phyloP scores from a whole-genome alignment of 2,797 vertebrate genomes.

The Hydrophis major region DNA sequence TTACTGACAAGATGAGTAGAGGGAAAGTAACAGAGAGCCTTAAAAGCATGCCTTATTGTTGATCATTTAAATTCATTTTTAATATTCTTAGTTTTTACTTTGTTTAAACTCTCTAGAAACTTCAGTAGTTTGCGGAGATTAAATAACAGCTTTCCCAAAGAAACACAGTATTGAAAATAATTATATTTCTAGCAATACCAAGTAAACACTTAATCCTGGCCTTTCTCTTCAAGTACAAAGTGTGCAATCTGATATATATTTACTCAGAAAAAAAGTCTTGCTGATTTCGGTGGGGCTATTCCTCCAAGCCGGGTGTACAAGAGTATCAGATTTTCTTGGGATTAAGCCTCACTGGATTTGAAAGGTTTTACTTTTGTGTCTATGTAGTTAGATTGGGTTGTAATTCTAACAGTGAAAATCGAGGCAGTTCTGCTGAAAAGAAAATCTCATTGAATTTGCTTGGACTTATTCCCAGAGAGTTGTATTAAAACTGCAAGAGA shows the following conservation, averaged over 20 bases:
- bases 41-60: background rate
- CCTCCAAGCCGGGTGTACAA: background rate
- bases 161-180: background rate
- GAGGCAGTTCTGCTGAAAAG: background rate
- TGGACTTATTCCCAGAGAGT: background rate
- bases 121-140: background rate
- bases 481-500: background rate
- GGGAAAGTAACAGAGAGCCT: background rate
- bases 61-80: background rate
- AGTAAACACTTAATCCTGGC: background rate
- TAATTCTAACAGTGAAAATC: background rate
- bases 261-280: background rate
- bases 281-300: background rate
- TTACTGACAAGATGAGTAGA: background rate
- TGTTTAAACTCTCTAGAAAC: background rate
- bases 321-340: background rate
- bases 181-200: background rate
- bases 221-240: background rate
- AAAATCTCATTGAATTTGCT: background rate
- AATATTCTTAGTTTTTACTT: background rate
- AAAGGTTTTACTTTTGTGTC: background rate
- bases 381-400: background rate
- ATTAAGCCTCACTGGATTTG: background rate
- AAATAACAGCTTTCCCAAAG: background rate
- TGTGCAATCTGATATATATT: background rate